Base-by-base conservation (phyloP, 1,140 invertebrate genomes). In the Listronotus bonariensis region DNA sequence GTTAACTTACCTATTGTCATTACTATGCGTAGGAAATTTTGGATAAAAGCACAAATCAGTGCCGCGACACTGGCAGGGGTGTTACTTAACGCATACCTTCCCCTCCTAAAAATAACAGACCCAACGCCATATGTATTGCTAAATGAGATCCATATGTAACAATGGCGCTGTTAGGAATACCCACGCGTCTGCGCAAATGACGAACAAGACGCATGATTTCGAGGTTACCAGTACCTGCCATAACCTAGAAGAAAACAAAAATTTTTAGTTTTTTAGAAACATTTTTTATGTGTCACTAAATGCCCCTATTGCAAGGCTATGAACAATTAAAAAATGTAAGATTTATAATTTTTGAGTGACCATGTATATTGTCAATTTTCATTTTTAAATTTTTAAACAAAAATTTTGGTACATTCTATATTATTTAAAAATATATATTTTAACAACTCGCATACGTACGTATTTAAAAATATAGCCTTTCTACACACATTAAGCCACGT, bases 21-120 rank as follows among this genome's bases (percentile, higher is more conserved):
- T 95, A 73, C 91, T 95, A 78, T 97, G 93, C 4, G 91, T 95
- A 43, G 97, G 97, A 80, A 96, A 98, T 79, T 97, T 97, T 3
- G 97, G 97, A 81, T 96, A 98, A 77, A 98, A 91, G 96, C 91
- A 76, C 92, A 92, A 38, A 98, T 81, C 38, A 99, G 79, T 0
- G 94, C 92, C 5, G 94, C 95, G 8, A 98, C 85, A 10, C 93
- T 88, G 68, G 88, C 85, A 3, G 92, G 89, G 11, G 88, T 88
- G 51, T 93, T 95, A 5, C 89, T 89, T 12, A 98, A 82, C 7
- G 93, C 95, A 65, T 90, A 94, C 32, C 92, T 82, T 0, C 96
- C 40, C 94, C 95, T n/a, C 95, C 95, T 6, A 98, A 81, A 79
- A 97, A 98, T 3, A 98, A 80, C 56, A 98, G 84, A 0, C 96